Evolutionary conservation across 2,888 invertebrate species (phyloP).

Genomic region (Podotricha telesiphe): DNA sequence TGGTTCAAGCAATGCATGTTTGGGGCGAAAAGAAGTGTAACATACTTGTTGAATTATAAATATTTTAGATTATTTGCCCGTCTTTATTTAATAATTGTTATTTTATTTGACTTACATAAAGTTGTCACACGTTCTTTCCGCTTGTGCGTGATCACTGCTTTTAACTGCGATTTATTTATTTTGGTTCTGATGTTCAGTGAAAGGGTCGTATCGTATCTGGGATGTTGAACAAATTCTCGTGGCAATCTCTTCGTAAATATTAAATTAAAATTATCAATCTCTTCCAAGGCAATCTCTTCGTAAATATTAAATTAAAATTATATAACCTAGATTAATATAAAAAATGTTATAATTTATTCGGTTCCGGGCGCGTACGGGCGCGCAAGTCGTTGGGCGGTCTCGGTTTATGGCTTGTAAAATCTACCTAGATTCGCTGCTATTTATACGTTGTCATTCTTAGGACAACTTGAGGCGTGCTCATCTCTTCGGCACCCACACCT

Average conservation of each 20-base stretch:
- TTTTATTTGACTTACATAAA: conserved; percentile 69
- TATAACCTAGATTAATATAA: background rate
- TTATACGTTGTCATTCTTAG: conserved; percentile 75
- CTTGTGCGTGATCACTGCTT: conserved; percentile 82
- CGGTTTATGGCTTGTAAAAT: conserved; percentile 41
- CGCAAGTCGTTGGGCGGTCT: conserved; percentile 58
- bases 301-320: background rate
- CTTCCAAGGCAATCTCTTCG: no score
- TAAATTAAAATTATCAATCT: background rate
- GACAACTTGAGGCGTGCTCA: conserved; percentile 82
- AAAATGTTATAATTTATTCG: conserved; percentile 17
- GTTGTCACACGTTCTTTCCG: conserved; percentile 81
- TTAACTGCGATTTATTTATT: conserved; percentile 62
- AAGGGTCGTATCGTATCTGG: conserved; percentile 10
- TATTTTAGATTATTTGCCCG: conserved; percentile 68
- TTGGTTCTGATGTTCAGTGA: conserved; percentile 31
- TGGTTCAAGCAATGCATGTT: conserved; percentile 81
- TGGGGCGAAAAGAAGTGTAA: conserved; percentile 81
- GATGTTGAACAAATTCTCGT: background rate
- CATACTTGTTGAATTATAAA: conserved; percentile 52
- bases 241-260: no score
- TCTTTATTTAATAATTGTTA: conserved; percentile 71
- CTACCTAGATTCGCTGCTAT: conserved; percentile 43
- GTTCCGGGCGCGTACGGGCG: conserved; percentile 72
- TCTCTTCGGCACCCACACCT: conserved; percentile 77